Evolutionary conservation across 2,113 vertebrate genomes (phyloP).

Genomic region (Glaucidium brasilianum): DNA sequence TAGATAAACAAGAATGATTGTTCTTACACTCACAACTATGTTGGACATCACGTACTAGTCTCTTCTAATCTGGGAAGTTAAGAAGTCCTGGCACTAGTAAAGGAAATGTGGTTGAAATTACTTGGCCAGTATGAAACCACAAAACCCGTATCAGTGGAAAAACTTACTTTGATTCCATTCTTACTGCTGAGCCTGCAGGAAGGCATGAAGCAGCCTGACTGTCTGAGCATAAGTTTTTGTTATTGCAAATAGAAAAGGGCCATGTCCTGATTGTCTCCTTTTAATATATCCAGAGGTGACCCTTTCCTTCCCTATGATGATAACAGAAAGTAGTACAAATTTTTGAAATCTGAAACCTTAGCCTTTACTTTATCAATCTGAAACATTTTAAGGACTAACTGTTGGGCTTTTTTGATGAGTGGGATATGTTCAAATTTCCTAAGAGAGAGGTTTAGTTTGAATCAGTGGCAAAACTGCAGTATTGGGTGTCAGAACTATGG

Average conservation of each 20-base stretch:
- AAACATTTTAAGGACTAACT: background rate
- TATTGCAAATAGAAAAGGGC: background rate
- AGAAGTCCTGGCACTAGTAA: background rate
- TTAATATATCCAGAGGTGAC: background rate
- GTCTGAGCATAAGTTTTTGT: background rate
- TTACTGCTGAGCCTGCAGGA: background rate
- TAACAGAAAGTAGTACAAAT: background rate
- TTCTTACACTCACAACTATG: background rate
- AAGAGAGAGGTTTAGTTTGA: background rate
- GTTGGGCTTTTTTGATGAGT: background rate
- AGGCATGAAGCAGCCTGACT: background rate
- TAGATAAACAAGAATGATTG: background rate
- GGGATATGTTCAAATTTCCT: background rate
- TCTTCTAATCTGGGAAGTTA: background rate
- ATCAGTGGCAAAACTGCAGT: background rate
- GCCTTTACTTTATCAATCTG: background rate
- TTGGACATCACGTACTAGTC: background rate
- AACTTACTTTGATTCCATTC: background rate
- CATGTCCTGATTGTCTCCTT: background rate
- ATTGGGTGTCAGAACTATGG: background rate
- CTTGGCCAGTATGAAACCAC: background rate
- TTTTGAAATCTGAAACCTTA: background rate
- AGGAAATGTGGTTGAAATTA: background rate
- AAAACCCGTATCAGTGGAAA: background rate
- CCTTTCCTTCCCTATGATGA: background rate